phyloP scores from a whole-genome alignment of 1,140 invertebrate species.

The Riptortus pedestris region DNA sequence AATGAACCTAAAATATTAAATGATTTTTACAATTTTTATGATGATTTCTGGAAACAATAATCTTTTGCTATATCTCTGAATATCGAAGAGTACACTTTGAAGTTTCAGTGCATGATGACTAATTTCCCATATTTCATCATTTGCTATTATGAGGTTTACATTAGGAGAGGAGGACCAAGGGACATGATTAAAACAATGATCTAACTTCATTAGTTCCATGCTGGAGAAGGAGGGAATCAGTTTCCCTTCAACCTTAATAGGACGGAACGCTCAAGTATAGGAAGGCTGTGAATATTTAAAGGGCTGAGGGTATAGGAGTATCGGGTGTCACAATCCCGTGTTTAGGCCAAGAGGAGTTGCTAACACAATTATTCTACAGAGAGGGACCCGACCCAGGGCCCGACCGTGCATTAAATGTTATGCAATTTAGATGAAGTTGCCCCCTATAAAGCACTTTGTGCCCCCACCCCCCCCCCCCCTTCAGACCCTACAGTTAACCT shows the following conservation, averaged over 20 bases:
- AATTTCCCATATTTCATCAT: too few species aligned
- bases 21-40: too few species aligned
- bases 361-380: conserved; percentile 13
- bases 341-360: conserved; percentile 4
- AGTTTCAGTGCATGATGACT: too few species aligned
- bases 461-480: too few species aligned
- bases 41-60: too few species aligned
- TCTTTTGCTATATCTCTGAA: too few species aligned
- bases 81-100: too few species aligned
- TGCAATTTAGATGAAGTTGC: conserved; percentile 29
- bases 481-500: conserved; percentile 28
- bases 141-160: too few species aligned
- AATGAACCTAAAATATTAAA: too few species aligned
- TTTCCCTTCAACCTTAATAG: conserved; percentile 7
- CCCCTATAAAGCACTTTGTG: conserved; percentile 22
- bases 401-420: conserved; percentile 22
- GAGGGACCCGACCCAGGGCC: too few species aligned
- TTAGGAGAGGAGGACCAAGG: background rate
- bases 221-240: too few species aligned
- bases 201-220: background rate
- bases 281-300: conserved; percentile 9
- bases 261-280: conserved; percentile 2
- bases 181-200: background rate
- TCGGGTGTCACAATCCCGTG: conserved; percentile 12
- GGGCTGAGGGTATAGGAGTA: background rate